Evolutionary conservation across 1,140 invertebrate genomes (phyloP), one percentile per base, ranked within the genome.

Genomic region (Drosophila navojoa): DNA sequence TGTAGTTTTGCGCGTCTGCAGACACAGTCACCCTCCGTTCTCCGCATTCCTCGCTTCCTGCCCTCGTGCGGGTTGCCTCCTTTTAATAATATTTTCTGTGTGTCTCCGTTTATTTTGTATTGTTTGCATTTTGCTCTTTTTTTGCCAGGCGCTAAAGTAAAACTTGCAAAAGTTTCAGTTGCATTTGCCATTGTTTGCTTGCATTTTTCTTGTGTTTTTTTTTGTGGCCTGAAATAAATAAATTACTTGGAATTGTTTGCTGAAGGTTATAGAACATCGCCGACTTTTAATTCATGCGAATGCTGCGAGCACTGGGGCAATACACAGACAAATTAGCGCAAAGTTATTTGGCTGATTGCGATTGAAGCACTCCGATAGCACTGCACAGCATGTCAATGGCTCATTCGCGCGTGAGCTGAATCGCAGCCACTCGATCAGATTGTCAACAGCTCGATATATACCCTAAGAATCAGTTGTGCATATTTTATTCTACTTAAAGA

Each of bases 171-270:
- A 74, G 71, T 75, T 75, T 70, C 60, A 66, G 60, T 66, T 71
- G 72, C 61, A 58, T 68, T 69, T 61, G 27, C n/a, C 64, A 54
- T 60, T 86, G 74, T 81, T 75, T 85, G 77, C 29, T 45, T 53
- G 73, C 45, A 71, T 9, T n/a, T 13, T 5, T 22, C 22, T 10
- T 19, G 27, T 11, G 15, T 47, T 2, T n/a, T 44, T 53, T 15
- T 35, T 38, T 76, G 47, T 29, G 38, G 42, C 22, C 38, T 19
- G 19, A 62, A 38, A 38, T 38, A 85, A 84, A 50, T 62, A 79
- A 82, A 79, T 79, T 76, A 70, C 70, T 85, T 82, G 32, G 60
- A 76, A 69, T 79, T 85, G 81, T 79, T 71, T 50, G 42, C 62
- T 40, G 54, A 69, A 32, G 35, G 40, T 66, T 60, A 29, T 42